These are phyloP conservation scores for Heliconius congener DNA, from an alignment of 1,140 invertebrate species.

Conservation along the genomic window DNA sequence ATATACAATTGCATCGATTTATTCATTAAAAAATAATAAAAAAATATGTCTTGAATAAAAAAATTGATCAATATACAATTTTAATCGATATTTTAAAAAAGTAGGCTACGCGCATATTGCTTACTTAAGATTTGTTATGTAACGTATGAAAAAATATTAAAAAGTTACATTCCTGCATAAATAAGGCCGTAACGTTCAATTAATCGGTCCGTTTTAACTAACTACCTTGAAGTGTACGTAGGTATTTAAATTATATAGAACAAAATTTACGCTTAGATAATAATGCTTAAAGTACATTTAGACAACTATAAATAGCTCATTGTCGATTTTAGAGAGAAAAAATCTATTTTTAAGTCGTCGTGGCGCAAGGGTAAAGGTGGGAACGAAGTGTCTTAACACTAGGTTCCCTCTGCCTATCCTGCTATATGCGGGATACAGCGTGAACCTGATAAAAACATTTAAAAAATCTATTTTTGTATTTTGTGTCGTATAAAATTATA, in stretches of 20 bases:
- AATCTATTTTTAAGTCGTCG: no score
- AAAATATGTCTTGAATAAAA: no score
- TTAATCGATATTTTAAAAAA: not conserved
- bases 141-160: not conserved
- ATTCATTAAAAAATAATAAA: no score
- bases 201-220: conserved; percentile 13
- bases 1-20: no score
- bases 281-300: not conserved
- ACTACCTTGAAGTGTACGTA: conserved; percentile 15
- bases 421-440: no score
- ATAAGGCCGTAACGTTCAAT: conserved; percentile 10
- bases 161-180: conserved; percentile 1
- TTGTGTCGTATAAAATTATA: not conserved
- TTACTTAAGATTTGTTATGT: not conserved
- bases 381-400: no score
- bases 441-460: not conserved
- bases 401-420: no score
- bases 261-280: conserved; percentile 16
- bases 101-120: not conserved
- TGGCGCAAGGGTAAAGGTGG: no score
- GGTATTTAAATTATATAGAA: conserved; percentile 16
- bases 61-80: no score
- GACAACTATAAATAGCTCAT: not conserved
- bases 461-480: not conserved
- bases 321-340: no score